phyloP scores from a whole-genome alignment of 2,113 vertebrate genomes.

The Ariopsis seemanni region DNA sequence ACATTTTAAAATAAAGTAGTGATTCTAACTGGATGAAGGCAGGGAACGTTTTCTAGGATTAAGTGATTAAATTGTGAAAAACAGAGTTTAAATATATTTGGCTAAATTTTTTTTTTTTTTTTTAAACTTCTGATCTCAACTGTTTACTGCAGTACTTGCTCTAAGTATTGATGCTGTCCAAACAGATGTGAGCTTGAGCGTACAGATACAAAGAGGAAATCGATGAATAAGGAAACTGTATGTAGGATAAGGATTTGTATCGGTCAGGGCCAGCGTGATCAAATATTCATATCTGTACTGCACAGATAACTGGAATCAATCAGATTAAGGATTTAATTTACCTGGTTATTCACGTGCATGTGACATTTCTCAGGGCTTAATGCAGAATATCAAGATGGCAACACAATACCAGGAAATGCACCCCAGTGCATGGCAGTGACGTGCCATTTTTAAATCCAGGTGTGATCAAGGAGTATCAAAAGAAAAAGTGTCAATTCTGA shows the following conservation, averaged over 20 bases:
- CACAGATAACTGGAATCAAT: not conserved
- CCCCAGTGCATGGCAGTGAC: not conserved
- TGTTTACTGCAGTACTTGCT: not conserved
- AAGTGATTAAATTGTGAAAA: too few relatives aligned
- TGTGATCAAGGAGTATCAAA: too few relatives aligned
- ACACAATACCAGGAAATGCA: not conserved
- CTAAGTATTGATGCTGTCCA: not conserved
- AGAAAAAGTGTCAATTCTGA: too few relatives aligned
- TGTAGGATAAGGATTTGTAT: too few relatives aligned
- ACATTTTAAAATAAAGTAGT: too few relatives aligned
- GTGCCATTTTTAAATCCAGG: too few relatives aligned
- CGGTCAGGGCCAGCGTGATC: not conserved
- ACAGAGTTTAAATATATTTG: too few relatives aligned
- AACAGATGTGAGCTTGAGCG: not conserved
- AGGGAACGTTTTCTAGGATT: too few relatives aligned
- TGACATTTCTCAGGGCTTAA: not conserved
- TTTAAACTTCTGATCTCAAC: too few relatives aligned
- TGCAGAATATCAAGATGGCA: not conserved
- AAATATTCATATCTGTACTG: not conserved
- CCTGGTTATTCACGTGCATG: not conserved
- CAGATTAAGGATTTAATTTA: not conserved
- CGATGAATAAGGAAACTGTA: not conserved
- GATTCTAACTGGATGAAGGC: too few relatives aligned
- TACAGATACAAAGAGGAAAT: not conserved
- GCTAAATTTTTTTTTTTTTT: too few relatives aligned